Percentiles rank a stretch among this genome's conserved stretches.
These are phyloP conservation scores for Clavelina lepadiformis DNA, from an alignment of 23 tunicate genomes.

Conservation along the genomic window DNA sequence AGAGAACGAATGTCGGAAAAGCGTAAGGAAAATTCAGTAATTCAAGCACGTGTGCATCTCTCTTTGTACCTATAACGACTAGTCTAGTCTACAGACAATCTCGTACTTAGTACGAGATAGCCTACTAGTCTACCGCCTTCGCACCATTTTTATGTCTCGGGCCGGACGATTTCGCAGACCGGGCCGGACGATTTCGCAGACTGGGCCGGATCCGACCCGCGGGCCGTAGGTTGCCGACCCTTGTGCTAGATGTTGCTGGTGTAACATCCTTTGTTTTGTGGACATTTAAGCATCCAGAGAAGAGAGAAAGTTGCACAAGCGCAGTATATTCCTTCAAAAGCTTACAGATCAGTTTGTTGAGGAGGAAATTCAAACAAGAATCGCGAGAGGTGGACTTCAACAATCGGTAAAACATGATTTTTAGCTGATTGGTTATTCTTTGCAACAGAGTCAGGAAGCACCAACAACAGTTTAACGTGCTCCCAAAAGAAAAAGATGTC, in stretches of 20 bases:
- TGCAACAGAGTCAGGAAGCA: constrained; percentile 15
- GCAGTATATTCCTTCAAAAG: constrained; percentile 16
- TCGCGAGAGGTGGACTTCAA: constrained; percentile 3
- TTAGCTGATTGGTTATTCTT: constrained; percentile 22
- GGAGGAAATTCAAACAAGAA: constrained; percentile 10
- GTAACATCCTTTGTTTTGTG: constrained; percentile 22
- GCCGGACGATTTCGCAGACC: no score
- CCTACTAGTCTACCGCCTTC: no score
- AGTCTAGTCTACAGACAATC: no score
- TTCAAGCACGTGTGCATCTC: no score
- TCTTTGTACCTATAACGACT: no score
- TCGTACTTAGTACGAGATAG: no score
- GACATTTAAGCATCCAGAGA: constrained; percentile 15
- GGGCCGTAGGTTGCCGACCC: no score
- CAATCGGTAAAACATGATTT: constrained; percentile 8
- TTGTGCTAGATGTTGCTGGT: constrained; percentile 18
- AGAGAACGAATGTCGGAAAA: no score
- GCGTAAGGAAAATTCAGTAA: no score
- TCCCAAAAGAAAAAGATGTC: constrained; percentile 17
- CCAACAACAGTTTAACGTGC: constrained; percentile 5
- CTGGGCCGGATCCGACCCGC: no score
- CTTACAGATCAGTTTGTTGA: constrained; percentile 21
- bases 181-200: no score
- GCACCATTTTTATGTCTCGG: no score
- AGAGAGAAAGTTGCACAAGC: constrained; percentile 7